phyloP scores from a whole-genome alignment of 2,797 vertebrate species.

The Apogon talboti region DNA sequence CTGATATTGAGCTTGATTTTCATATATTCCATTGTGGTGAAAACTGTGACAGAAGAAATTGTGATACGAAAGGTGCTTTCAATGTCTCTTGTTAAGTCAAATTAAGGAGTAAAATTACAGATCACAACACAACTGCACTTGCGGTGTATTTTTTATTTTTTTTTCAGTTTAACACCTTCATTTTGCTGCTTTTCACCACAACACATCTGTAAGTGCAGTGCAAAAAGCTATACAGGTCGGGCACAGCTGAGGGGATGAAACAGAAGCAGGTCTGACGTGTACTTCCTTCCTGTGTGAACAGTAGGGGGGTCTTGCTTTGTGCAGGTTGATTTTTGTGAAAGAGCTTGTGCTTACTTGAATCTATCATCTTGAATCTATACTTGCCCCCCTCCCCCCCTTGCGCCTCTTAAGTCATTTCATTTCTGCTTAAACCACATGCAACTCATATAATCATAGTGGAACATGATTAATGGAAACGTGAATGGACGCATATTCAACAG shows the following conservation, averaged over 20 bases:
- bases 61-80: neutral
- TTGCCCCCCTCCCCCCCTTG: too few relatives aligned
- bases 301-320: constrained; percentile 47
- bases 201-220: constrained; percentile 30
- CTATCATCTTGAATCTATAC: too few relatives aligned
- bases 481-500: neutral
- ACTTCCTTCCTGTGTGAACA: constrained; percentile 79
- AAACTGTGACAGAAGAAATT: neutral
- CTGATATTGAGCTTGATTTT: constrained; percentile 27
- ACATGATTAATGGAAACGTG: constrained; percentile 14
- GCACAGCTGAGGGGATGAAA: constrained; percentile 36
- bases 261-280: constrained; percentile 21
- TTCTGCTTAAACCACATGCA: constrained; percentile 2
- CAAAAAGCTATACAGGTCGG: constrained; percentile 23
- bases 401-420: too few relatives aligned
- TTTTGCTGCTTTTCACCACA: constrained; percentile 21
- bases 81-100: neutral
- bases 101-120: neutral
- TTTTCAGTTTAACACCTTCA: constrained; percentile 33
- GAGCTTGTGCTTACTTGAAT: constrained; percentile 9
- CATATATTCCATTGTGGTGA: constrained; percentile 46
- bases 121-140: neutral
- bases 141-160: neutral
- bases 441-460: constrained; percentile 6
- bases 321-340: constrained; percentile 26